phyloP scores from a whole-genome alignment of 2,888 invertebrate species.

The Portevinia maculata region DNA sequence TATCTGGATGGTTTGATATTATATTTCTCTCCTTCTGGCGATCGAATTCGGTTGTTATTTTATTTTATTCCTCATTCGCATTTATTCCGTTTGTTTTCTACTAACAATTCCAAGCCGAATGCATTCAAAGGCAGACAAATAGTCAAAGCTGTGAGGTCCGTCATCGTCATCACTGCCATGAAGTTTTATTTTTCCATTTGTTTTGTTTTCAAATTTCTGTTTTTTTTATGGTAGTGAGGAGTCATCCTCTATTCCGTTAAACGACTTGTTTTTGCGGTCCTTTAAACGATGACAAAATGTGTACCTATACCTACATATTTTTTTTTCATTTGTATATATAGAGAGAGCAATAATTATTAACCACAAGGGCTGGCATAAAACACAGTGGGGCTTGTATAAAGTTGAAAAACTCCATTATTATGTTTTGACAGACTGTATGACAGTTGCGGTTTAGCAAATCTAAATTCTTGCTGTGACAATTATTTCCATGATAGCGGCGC shows the following conservation, averaged over 20 bases:
- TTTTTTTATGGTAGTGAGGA: neutral
- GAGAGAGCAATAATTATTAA: neutral
- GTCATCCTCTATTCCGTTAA: slow-evolving; percentile 57
- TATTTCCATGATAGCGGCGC: too few species aligned
- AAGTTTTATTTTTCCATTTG: slow-evolving; percentile 51
- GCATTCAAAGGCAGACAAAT: slow-evolving; percentile 47
- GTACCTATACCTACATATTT: slow-evolving; percentile 22
- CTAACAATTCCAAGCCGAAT: slow-evolving; percentile 11
- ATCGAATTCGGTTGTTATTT: slow-evolving; percentile 72
- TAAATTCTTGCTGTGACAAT: too few species aligned
- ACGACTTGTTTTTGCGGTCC: slow-evolving; percentile 40
- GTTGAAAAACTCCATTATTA: too few species aligned
- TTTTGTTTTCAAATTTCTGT: slow-evolving; percentile 25
- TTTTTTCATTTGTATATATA: slow-evolving; percentile 11
- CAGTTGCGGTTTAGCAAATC: too few species aligned
- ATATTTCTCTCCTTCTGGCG: slow-evolving; percentile 35
- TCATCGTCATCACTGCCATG: slow-evolving; percentile 40
- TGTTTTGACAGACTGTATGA: too few species aligned
- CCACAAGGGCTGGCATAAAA: neutral
- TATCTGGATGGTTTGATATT: slow-evolving; percentile 36
- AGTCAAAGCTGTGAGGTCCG: slow-evolving; percentile 30
- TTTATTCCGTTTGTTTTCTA: slow-evolving; percentile 51
- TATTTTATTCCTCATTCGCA: slow-evolving; percentile 51
- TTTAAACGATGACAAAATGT: slow-evolving; percentile 60
- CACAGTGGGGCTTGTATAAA: neutral